These are phyloP conservation scores for Danionella cerebrum DNA, from an alignment of 2,113 vertebrate genomes.

Conservation along the genomic window DNA sequence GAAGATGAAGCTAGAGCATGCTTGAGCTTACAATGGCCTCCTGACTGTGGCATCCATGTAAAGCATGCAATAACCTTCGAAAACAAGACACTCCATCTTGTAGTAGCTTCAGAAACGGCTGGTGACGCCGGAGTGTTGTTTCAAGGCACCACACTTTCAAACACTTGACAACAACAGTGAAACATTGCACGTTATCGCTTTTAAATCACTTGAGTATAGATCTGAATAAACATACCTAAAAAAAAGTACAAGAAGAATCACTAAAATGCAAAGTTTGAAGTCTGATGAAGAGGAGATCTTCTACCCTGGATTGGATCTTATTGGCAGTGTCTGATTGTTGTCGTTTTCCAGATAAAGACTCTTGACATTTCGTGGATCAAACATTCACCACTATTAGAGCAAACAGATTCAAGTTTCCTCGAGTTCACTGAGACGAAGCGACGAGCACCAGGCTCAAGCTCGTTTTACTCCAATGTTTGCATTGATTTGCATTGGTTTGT, in stretches of 20 bases:
- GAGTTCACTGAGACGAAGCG: slow-evolving; percentile 54
- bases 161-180: slow-evolving; percentile 10
- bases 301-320: slow-evolving; percentile 49
- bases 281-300: slow-evolving; percentile 29
- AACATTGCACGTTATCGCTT: neutral
- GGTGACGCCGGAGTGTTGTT: neutral
- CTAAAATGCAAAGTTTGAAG: slow-evolving; percentile 1
- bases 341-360: slow-evolving; percentile 2
- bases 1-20: slow-evolving; percentile 33
- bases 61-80: slow-evolving; percentile 51
- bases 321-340: slow-evolving; percentile 54
- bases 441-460: slow-evolving; percentile 71
- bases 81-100: slow-evolving; percentile 31
- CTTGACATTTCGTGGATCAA: slow-evolving; percentile 17
- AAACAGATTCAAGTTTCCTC: slow-evolving; percentile 64
- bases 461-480: slow-evolving; percentile 70
- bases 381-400: slow-evolving; percentile 35
- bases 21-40: slow-evolving; percentile 31
- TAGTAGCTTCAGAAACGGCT: slow-evolving; percentile 20
- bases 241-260: slow-evolving; percentile 3
- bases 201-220: neutral
- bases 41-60: slow-evolving; percentile 35
- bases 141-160: neutral
- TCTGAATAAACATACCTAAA: neutral
- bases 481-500: slow-evolving; percentile 95